Base-by-base conservation (phyloP, 2,113 vertebrate genomes). In the Oreochromis aureus region DNA sequence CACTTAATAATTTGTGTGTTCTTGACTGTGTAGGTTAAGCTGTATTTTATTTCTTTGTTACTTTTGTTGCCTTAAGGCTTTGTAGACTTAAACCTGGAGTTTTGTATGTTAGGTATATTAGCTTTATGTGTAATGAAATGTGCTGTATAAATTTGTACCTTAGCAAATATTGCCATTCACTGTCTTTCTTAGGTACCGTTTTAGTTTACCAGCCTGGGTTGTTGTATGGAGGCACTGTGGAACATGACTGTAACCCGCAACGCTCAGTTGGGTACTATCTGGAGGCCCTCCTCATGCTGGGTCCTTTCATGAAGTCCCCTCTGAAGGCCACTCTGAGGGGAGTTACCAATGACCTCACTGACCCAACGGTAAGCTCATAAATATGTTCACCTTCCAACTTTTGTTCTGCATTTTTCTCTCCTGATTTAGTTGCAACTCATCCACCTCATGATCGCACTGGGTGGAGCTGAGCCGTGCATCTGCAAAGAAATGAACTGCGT, bases 141-240 rank as follows among this genome's bases (percentile, higher is more conserved):
- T 46, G 69, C 22, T 27, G 22, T 46, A 18, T 73, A 27, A 73
- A 46, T 46, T 22, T 39, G 34, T 69, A 69, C 34, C 36, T 69
- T n/a, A 51, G 55, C 27, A 44, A 59, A 59, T 81, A 59, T 36
- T 85, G 54, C 10, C 3, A 12, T 5, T 81, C 2, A 4, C 3
- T 92, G 3, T 84, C 15, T 58, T 19, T 69, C 16, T 13, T 66
- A 99, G 98, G 99, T 89, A 99, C 99, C 0, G 96, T 97, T 19
- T 95, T 99, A 18, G 98, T 98, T 91, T 99, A 98, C 84, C 98
- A 98, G 93, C 98, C 98, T 4, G 99, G 99, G 32, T 94, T 99
- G 81, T 95, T 99, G 51, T 95, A 93, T 0, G 99, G 98, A 3
- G 99, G 98, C 5, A 90, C 96, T 0, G 36, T 99, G 56, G 99